These are phyloP conservation scores for Sebastes steindachneri DNA, from an alignment of 2,797 vertebrate genomes.

Conservation along the genomic window DNA sequence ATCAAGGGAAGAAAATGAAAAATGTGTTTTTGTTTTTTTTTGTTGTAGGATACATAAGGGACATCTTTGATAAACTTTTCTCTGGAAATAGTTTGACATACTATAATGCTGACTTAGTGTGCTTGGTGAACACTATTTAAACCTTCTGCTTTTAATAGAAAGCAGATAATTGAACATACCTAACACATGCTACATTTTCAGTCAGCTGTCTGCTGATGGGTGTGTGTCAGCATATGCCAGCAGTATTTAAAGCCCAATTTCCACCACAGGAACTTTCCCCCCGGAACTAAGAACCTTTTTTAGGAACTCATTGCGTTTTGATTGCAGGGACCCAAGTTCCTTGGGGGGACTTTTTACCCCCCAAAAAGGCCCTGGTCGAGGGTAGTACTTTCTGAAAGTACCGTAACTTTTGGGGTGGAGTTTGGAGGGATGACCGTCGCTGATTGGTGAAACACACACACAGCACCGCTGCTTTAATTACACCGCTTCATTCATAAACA, in stretches of 20 bases:
- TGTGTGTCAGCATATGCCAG: background rate
- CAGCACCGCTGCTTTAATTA: no score
- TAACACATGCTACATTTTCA: background rate
- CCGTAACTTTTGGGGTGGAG: no score
- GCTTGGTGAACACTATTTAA: background rate
- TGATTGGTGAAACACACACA: no score
- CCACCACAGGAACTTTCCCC: no score
- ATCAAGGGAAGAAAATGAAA: background rate
- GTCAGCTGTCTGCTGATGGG: background rate
- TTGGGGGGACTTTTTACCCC: no score
- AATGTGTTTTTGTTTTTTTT: slow-evolving; percentile 7
- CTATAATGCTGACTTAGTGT: background rate
- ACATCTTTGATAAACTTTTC: background rate
- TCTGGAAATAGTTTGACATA: slow-evolving; percentile 4
- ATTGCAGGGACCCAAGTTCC: no score
- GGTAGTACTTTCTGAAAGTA: no score
- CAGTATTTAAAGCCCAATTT: background rate
- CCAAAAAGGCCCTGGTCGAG: no score
- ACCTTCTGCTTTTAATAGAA: background rate
- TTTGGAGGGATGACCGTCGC: no score
- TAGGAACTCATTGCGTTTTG: no score
- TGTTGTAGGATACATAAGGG: background rate
- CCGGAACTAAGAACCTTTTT: no score
- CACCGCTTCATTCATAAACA: no score
- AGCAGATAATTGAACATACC: background rate